These are phyloP conservation scores for Lamellibrachia luymesi DNA, from an alignment of 1,140 invertebrate species.

Conservation along the genomic window DNA sequence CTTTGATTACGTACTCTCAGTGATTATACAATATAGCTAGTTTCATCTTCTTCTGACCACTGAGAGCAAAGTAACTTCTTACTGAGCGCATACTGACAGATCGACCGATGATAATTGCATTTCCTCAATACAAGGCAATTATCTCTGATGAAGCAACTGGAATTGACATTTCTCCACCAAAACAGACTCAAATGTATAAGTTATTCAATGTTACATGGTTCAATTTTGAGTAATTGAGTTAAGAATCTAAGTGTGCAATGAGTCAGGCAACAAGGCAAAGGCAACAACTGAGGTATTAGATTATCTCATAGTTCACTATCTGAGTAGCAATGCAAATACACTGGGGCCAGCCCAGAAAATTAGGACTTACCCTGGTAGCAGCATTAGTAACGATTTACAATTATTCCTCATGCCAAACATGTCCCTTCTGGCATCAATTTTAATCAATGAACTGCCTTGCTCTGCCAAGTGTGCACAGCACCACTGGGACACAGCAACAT, in stretches of 20 bases:
- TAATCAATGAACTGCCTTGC: background rate
- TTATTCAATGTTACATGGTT: background rate
- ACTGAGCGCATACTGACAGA: background rate
- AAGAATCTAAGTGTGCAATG: background rate
- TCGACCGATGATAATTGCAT: background rate
- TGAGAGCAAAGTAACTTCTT: background rate
- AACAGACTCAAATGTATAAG: background rate
- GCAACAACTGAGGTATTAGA: background rate
- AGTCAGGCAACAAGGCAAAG: background rate
- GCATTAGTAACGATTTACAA: background rate
- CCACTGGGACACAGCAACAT: background rate
- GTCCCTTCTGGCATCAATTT: background rate
- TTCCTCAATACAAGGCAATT: background rate
- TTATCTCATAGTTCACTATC: background rate
- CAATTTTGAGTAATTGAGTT: background rate
- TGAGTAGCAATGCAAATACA: background rate
- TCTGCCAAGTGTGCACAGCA: background rate
- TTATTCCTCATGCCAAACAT: background rate
- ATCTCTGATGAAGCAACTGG: background rate
- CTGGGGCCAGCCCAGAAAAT: background rate
- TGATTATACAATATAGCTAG: background rate
- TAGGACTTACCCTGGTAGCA: background rate
- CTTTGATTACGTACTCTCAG: background rate
- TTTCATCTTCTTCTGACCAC: background rate
- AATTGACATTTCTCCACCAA: background rate